phyloP scores from a whole-genome alignment of 2,888 invertebrate species.

The Aromia moschata region DNA sequence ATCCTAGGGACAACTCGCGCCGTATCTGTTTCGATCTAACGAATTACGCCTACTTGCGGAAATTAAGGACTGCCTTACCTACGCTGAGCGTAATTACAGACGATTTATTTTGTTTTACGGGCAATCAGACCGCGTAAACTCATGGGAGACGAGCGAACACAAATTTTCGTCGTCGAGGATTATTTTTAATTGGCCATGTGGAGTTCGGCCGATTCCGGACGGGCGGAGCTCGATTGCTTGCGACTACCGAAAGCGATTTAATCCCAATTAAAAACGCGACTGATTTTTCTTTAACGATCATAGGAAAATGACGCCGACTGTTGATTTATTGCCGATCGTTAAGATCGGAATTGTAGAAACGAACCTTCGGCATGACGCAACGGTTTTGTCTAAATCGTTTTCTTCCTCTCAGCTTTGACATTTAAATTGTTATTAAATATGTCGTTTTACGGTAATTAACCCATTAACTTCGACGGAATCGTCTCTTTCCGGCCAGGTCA shows the following conservation, averaged over 20 bases:
- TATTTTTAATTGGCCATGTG: neutral
- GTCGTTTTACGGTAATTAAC: constrained; percentile 1
- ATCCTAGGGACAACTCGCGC: neutral
- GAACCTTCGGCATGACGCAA: too few relatives aligned
- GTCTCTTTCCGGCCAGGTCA: constrained; percentile 23
- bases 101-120: neutral
- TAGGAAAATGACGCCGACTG: too few relatives aligned
- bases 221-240: neutral
- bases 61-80: neutral
- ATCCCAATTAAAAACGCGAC: too few relatives aligned
- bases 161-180: neutral
- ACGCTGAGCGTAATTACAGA: neutral
- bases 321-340: too few relatives aligned
- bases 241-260: too few relatives aligned
- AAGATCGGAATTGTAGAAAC: too few relatives aligned
- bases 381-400: neutral
- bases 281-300: too few relatives aligned
- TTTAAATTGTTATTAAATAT: constrained; percentile 5
- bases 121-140: neutral
- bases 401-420: constrained; percentile 11
- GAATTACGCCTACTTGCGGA: neutral
- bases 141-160: neutral
- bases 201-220: neutral
- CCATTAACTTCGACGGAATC: constrained; percentile 17
- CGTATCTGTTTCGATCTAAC: neutral